A percentile compares a stretch with the other conserved stretches of the same genome.
Conservation (phyloP, 2,113 vertebrate genomes). For the Mirza zaza region DNA sequence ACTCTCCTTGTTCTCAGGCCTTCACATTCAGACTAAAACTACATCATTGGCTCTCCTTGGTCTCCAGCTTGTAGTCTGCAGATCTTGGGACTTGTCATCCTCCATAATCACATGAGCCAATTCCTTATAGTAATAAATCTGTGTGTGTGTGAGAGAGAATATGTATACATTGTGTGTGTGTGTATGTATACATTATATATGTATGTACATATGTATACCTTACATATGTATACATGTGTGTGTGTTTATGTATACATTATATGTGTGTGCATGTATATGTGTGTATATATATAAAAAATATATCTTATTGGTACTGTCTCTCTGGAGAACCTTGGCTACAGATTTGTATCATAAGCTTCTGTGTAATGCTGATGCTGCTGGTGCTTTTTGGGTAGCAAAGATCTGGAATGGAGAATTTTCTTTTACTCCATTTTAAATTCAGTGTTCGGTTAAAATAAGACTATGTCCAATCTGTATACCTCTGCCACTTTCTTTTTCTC, state of each 20-base stretch:
- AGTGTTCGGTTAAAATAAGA: constrained; percentile 44
- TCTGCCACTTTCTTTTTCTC: background rate
- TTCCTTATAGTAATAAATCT: background rate
- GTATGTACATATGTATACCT: background rate
- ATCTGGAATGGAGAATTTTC: background rate
- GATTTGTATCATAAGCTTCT: background rate
- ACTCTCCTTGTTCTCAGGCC: background rate
- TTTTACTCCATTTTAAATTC: constrained; percentile 7
- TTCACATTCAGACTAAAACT: background rate
- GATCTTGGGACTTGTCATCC: background rate
- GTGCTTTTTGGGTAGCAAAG: background rate
- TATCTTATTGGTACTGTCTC: background rate
- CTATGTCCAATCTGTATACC: background rate
- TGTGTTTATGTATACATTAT: background rate
- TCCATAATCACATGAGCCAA: background rate
- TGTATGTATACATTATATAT: background rate
- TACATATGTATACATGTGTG: too few relatives aligned
- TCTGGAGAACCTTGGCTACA: background rate
- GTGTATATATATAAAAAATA: background rate
- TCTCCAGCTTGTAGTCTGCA: background rate
- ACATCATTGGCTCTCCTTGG: too few relatives aligned
- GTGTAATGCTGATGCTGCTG: background rate
- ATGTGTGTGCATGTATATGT: background rate
- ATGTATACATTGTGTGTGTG: background rate
- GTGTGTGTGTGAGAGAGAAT: background rate